Percentiles rank a stretch among this genome's conserved stretches.
Conservation (phyloP, 2,113 vertebrate species). For the Ciconia stormi region DNA sequence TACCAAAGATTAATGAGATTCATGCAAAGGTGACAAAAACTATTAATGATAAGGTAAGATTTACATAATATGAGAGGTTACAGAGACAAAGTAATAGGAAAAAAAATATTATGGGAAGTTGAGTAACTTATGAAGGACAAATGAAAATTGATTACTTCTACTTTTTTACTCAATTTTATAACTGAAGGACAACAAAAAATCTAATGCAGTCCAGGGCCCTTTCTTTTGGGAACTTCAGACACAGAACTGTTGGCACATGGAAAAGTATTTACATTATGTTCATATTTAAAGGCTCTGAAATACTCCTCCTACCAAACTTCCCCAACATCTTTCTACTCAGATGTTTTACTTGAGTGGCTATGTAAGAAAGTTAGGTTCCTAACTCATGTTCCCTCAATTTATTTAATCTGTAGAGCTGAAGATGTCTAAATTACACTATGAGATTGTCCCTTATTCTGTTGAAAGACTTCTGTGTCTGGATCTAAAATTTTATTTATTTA, state of each 20-base stretch:
- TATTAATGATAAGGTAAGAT: not conserved
- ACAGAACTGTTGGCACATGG: not conserved
- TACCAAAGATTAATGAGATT: constrained; percentile 25
- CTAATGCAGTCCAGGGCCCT: not conserved
- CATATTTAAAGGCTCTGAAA: not conserved
- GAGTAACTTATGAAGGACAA: not conserved
- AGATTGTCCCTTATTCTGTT: not conserved
- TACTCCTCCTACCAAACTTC: not conserved
- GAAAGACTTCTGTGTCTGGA: not conserved
- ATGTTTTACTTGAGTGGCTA: not conserved
- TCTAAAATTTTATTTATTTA: not conserved
- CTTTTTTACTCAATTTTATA: not conserved
- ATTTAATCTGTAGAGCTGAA: not conserved
- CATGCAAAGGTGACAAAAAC: not conserved
- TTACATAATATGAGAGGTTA: not conserved
- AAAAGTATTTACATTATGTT: not conserved
- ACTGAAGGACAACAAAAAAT: not conserved
- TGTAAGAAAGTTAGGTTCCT: not conserved
- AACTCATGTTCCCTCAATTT: not conserved
- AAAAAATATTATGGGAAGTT: not conserved
- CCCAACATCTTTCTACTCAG: not conserved
- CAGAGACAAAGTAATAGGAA: not conserved
- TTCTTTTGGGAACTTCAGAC: not conserved
- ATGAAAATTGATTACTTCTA: not conserved
- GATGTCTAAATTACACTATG: not conserved